Evolutionary conservation across 1,140 invertebrate species (phyloP).

Genomic region (Saccostrea glomerata): DNA sequence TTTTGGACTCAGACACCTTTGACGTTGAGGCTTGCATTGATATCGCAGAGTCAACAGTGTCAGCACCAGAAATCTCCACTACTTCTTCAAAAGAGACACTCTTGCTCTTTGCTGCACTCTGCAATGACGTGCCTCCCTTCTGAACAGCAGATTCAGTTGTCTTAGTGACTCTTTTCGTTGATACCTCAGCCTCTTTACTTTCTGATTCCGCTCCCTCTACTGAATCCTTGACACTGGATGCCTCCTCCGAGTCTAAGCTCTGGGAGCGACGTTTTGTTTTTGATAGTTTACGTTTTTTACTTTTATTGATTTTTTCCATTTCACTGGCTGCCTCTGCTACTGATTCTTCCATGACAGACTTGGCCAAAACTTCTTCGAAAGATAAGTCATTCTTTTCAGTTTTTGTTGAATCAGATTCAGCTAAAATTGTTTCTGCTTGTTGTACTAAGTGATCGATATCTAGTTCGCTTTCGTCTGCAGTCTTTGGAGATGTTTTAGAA

Average conservation of each 20-base stretch:
- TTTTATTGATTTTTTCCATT: slow-evolving; percentile 43
- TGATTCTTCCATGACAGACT: slow-evolving; percentile 40
- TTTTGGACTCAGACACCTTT: neutral
- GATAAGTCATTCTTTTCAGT: slow-evolving; percentile 13
- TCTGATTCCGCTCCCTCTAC: neutral
- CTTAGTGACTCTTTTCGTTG: neutral
- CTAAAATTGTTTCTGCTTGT: slow-evolving; percentile 29
- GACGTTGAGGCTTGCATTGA: neutral
- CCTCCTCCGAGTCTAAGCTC: slow-evolving; percentile 17
- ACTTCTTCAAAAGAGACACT: slow-evolving; percentile 28
- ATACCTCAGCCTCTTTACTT: neutral
- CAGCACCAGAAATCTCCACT: neutral
- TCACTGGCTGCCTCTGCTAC: slow-evolving; percentile 38
- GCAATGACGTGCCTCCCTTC: neutral
- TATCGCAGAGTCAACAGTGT: neutral
- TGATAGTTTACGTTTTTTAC: slow-evolving; percentile 27
- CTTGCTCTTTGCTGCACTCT: neutral
- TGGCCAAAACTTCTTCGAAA: slow-evolving; percentile 42
- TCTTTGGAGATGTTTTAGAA: neutral
- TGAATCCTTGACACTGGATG: neutral
- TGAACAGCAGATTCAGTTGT: neutral
- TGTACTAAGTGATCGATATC: slow-evolving; percentile 33
- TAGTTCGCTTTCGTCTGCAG: neutral
- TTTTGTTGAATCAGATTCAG: neutral
- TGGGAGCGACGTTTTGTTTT: slow-evolving; percentile 14